Percentiles rank a stretch among this genome's conserved stretches.
Conservation (phyloP, 2,797 vertebrate species). For the Amblyopsis hoosieri region DNA sequence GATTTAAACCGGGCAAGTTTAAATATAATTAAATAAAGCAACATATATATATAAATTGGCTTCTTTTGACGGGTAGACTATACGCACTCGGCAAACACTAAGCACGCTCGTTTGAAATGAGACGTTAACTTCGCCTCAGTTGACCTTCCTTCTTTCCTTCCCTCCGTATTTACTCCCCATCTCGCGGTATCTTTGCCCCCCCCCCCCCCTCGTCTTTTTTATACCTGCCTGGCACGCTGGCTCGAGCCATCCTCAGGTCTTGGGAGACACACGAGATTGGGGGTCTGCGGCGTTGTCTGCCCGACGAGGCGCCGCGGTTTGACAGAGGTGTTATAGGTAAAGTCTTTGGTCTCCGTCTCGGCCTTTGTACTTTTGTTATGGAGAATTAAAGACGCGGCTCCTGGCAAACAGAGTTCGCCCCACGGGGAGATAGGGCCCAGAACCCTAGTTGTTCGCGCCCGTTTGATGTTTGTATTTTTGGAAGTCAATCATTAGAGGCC, state of each 20-base stretch:
- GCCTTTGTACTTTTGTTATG: constrained; percentile 86
- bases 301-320: constrained; percentile 73
- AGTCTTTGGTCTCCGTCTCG: constrained; percentile 76
- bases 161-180: constrained; percentile 4
- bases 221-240: constrained; percentile 29
- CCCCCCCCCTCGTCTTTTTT: constrained; percentile 34
- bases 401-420: constrained; percentile 51
- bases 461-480: constrained; percentile 76
- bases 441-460: constrained; percentile 60
- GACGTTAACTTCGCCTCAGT: constrained; percentile 59
- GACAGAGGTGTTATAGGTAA: constrained; percentile 71
- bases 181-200: constrained; percentile 10
- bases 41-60: constrained; percentile 2
- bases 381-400: constrained; percentile 76
- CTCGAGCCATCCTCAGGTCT: constrained; percentile 47
- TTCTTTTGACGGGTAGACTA: constrained; percentile 4
- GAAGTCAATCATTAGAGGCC: constrained; percentile 76
- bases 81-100: constrained; percentile 13
- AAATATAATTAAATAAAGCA: no score
- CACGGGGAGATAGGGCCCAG: constrained; percentile 43
- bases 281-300: constrained; percentile 54
- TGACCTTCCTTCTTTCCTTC: constrained; percentile 18
- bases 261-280: constrained; percentile 57
- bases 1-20: not conserved
- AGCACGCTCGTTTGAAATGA: constrained; percentile 57